Evolutionary conservation across 2,113 vertebrate species (phyloP).

Genomic region (Panthera leo): DNA sequence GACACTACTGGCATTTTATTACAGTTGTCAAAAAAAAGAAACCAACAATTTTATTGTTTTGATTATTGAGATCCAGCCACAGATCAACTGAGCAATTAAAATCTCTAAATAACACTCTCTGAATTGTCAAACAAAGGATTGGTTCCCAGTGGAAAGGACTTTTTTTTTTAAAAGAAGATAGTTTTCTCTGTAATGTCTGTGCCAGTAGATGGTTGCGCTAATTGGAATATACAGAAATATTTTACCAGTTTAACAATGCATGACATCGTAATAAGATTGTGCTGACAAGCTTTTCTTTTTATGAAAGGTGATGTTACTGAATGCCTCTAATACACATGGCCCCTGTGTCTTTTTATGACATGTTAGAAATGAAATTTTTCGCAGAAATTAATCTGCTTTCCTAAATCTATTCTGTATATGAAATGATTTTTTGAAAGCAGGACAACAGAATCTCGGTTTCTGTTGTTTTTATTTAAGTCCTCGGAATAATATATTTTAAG

Average conservation of each 20-base stretch:
- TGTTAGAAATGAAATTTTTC: constrained; percentile 68
- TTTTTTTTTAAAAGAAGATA: constrained; percentile 85
- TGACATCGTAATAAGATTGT: constrained; percentile 85
- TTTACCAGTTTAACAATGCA: constrained; percentile 82
- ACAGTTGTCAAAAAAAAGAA: constrained; percentile 87
- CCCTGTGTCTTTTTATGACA: constrained; percentile 58
- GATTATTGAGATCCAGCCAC: constrained; percentile 90
- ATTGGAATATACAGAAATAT: constrained; percentile 86
- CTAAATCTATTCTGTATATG: constrained; percentile 37
- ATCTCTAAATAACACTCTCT: constrained; percentile 91
- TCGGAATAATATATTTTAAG: constrained; percentile 27
- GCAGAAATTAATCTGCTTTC: constrained; percentile 60
- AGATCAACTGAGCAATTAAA: constrained; percentile 96
- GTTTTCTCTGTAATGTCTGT: constrained; percentile 78
- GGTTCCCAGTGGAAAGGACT: constrained; percentile 85
- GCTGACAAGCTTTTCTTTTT: constrained; percentile 86
- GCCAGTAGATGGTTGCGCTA: constrained; percentile 82
- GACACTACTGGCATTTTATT: constrained; percentile 87
- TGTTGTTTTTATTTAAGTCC: constrained; percentile 37
- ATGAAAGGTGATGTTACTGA: constrained; percentile 82
- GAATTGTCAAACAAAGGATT: constrained; percentile 88
- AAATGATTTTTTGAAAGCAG: constrained; percentile 45
- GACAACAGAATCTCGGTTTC: constrained; percentile 24
- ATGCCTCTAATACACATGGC: not conserved
- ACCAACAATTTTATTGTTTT: constrained; percentile 87